Base-by-base conservation (phyloP, 2,888 invertebrate species). In the Empis stercorea region DNA sequence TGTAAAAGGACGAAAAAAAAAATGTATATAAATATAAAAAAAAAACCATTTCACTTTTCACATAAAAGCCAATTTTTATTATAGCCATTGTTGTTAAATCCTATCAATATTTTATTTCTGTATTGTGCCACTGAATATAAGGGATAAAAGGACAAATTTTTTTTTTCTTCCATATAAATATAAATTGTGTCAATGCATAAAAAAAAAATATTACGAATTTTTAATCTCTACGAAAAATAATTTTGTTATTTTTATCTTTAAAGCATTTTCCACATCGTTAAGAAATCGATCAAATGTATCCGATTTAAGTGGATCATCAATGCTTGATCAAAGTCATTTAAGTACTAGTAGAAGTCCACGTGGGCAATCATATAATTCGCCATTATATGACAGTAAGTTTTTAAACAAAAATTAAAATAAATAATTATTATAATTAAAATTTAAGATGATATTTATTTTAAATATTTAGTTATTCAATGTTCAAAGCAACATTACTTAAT, bases 241-340 rank as follows among this genome's bases (percentile, higher is more conserved):
- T 39, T 39, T 13, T 32, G n/a, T 14, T 45, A 23, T 37, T 13
- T 11, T 42, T 44, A 42, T 6, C 30, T 16, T 43, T 55, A 47
- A 51, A 58, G 57, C 52, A 36, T 57, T 58, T 52, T 56, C 56
- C 20, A 53, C 48, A 44, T 53, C 56, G 34, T 47, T 51, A 45
- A 54, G 54, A 44, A 51, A 51, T 45, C 51, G 50, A 45, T 52
- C 53, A 47, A 48, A 43, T 43, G 37, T 11, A 45, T 48, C 49
- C 10, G 48, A 45, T 43, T 51, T 49, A 40, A 52, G 52, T 46
- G 48, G 41, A 41, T 43, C 43, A 43, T 46, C 37, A 46, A 27
- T 27, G 9, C 23, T 27, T 27, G 45, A 41, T 49, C 47, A 14
- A 48, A 54, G 43, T 48, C 52, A 48, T 17, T 41, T 46, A 45